Conservation (phyloP, 2,113 vertebrate species). For the Crotalus helleri region DNA sequence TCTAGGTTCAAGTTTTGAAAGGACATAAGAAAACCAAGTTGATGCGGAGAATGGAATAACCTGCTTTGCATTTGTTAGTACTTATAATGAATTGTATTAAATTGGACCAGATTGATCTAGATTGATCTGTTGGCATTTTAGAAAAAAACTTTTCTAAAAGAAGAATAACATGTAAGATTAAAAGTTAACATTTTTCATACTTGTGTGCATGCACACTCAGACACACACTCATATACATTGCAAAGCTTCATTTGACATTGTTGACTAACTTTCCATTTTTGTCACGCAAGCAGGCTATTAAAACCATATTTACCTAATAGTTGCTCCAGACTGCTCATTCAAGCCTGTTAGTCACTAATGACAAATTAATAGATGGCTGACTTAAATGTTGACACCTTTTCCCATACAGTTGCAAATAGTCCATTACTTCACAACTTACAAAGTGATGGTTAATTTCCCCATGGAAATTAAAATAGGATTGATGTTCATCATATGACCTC, state of each 20-base stretch:
- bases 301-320: constrained; percentile 21
- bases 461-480: not conserved
- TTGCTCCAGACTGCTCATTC: constrained; percentile 14
- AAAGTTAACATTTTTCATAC: not conserved
- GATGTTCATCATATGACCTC: constrained; percentile 50
- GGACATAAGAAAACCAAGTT: not conserved
- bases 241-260: constrained; percentile 12
- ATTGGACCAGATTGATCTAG: not conserved
- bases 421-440: constrained; percentile 33
- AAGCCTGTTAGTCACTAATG: constrained; percentile 41
- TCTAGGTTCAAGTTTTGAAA: not conserved
- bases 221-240: not conserved
- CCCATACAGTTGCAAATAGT: not conserved
- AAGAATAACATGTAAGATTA: not conserved
- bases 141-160: not conserved
- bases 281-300: not conserved
- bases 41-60: not conserved
- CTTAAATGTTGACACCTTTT: constrained; percentile 27
- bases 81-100: not conserved
- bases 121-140: not conserved
- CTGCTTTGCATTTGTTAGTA: not conserved
- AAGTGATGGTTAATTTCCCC: constrained; percentile 23
- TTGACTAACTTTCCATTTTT: constrained; percentile 28
- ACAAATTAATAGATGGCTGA: not conserved
- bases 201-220: not conserved